Percentiles rank a stretch among this genome's conserved stretches.
Conservation (phyloP, 2,797 vertebrate species). For the Carapus acus region DNA sequence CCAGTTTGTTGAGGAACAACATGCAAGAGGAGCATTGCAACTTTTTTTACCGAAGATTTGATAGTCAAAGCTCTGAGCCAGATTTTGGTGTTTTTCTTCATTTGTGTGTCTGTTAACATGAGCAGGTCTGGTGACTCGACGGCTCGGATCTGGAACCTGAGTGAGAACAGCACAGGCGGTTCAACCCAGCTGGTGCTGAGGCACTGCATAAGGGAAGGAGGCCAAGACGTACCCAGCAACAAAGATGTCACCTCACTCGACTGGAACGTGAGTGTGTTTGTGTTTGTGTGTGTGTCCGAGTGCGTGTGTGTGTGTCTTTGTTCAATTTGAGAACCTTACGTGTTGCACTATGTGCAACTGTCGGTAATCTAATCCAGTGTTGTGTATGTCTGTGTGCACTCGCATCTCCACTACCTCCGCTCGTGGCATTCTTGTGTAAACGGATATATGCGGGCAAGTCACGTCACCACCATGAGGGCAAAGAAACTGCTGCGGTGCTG, state of each 20-base stretch:
- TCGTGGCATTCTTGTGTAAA: conserved; percentile 36
- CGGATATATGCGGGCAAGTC: conserved; percentile 27
- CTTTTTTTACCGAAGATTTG: conserved; percentile 19
- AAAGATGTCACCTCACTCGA: conserved; percentile 98
- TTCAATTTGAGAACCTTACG: too few relatives aligned
- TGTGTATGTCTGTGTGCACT: neutral
- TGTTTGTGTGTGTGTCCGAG: conserved; percentile 19
- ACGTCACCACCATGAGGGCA: conserved; percentile 15
- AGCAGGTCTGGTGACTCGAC: conserved; percentile 94
- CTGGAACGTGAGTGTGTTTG: conserved; percentile 88
- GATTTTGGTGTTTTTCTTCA: neutral
- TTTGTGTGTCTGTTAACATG: neutral
- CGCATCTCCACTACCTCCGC: conserved; percentile 22
- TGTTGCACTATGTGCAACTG: too few relatives aligned
- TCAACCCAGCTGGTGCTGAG: conserved; percentile 96
- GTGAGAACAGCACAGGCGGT: conserved; percentile 89
- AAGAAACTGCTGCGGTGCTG: conserved; percentile 17
- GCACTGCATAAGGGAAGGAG: conserved; percentile 97
- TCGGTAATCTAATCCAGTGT: too few relatives aligned
- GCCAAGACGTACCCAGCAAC: conserved; percentile 98
- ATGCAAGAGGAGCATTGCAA: too few relatives aligned
- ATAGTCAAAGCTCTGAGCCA: neutral
- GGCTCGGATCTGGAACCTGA: conserved; percentile 98
- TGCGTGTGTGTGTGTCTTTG: conserved; percentile 4
- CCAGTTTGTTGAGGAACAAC: too few relatives aligned